These are phyloP conservation scores for Dermochelys coriacea DNA, from an alignment of 2,797 vertebrate genomes.

Conservation along the genomic window DNA sequence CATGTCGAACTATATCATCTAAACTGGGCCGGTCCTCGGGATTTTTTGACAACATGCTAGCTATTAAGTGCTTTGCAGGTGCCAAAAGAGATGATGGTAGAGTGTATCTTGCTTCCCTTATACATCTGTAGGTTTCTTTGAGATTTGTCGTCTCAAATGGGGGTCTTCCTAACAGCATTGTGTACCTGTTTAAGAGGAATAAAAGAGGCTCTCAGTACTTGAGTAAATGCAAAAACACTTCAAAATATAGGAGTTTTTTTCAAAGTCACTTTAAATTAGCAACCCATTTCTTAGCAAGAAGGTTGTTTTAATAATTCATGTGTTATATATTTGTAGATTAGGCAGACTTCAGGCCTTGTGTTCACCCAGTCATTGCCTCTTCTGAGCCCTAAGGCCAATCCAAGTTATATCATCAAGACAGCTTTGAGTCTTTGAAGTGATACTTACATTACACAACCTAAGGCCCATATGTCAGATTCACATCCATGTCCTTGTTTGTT, in stretches of 20 bases:
- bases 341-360: not conserved
- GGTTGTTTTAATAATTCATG: not conserved
- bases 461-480: constrained; percentile 98
- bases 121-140: constrained; percentile 97
- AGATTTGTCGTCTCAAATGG: constrained; percentile 98
- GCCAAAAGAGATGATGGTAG: constrained; percentile 92
- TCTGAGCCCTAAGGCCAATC: constrained; percentile 1
- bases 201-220: not conserved
- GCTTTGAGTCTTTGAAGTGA: not conserved
- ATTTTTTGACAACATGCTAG: constrained; percentile 92
- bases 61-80: constrained; percentile 93
- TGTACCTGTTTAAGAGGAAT: constrained; percentile 87
- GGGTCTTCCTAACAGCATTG: constrained; percentile 95
- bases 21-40: constrained; percentile 93
- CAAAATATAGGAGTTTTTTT: not conserved
- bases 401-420: not conserved
- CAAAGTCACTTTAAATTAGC: not conserved
- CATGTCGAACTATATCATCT: constrained; percentile 94
- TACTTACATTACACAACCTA: constrained; percentile 99
- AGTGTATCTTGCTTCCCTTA: constrained; percentile 94
- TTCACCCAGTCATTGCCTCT: not conserved
- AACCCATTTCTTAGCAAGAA: fast-evolving
- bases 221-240: not conserved
- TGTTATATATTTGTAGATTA: not conserved
- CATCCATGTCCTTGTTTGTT: constrained; percentile 99